Base-by-base conservation (phyloP, 53 echinoderm and acorn worm genomes). In the Mesocentrotus franciscanus region DNA sequence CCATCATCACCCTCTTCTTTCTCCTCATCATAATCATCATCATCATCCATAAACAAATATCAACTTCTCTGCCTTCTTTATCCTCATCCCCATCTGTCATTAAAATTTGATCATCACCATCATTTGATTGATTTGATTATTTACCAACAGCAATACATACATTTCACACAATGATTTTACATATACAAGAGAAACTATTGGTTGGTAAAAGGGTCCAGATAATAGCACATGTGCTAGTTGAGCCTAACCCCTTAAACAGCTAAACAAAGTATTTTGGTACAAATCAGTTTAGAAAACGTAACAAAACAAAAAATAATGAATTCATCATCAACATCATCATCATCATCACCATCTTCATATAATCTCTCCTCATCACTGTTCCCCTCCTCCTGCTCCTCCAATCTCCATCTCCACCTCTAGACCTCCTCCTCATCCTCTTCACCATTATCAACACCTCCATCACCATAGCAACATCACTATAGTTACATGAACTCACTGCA, bases 401-500 rank as follows among this genome's bases (percentile, higher is more conserved):
- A 89, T 35, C 90, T 10, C 16, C 15, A 89, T 89, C 15, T 32
- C 42, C 90, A 36, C 36, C 90, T 9, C 60, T 60, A 60, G 60
- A 60, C 8, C 60, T 60, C 8, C 12, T 9, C 60, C 60, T 8
- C 60, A 89, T 22, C 90, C 27, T 89, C 90, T 42, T 22, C 59
- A 10, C 15, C 90, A 10, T 90, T 56, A 89, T 56, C 90, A 90
- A 3, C 91, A 91, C n/a, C n/a, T n/a, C n/a, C 61, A 91, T 61
- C 92, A 92, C 60, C 92, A 92, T 64, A 56, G 56, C 20, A 27
- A 15, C 60, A 60, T 90, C 49, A 59, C 20, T 56, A 64, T 62
- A 84, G 22, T 24, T 55, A 83, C 12, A 87, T n/a, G 59, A 58
- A 98, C 99, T 99, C 91, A 99, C 99, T 17, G 99, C 99, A 97